Base-by-base conservation (phyloP, 2,797 vertebrate species). In the Micropoecilia bifurca region DNA sequence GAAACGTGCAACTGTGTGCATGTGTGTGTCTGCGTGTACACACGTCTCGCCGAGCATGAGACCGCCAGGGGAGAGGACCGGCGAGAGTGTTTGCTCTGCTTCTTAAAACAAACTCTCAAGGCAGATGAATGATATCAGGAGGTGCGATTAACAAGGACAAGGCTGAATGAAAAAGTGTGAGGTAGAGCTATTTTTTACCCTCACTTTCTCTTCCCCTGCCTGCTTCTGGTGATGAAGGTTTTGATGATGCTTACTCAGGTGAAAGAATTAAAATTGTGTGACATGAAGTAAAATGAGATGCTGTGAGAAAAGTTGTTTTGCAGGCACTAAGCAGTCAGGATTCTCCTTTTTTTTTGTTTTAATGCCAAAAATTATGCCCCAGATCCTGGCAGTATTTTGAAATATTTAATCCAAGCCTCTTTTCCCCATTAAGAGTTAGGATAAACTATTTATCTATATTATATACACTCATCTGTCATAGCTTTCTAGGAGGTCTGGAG, bases 101-200 rank as follows among this genome's bases (percentile, higher is more conserved):
- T 95, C 91, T 95, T 93, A 90, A 95, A 95, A 95, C 92, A 95
- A 95, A 95, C 93, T 90, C 77, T 86, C 12, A 28, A 74, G 50
- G 90, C 90, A 94, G 93, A 94, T 94, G 93, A 95, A 92, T 89
- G 92, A 91, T 93, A 91, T 92, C 93, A 90, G 92, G 87, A 85
- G 81, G 89, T 80, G 91, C 84, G 90, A 94, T 94, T 93, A 92
- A 89, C 88, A 78, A 78, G 76, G 85, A 83, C 82, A 88, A 85
- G 83, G 89, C 84, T 92, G 91, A 92, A 87, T 89, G 87, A 91
- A 87, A 91, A 87, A 78, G 83, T 77, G 76, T 82, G 91, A 91
- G 86, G 83, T 88, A 81, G 87, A 89, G 80, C 73, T 80, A 84
- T 86, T 57, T 71, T 71, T 45, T 28, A 30, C 80, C 77, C 84